phyloP scores from a whole-genome alignment of 2,113 vertebrate genomes.

The Actenoides lindsayi region DNA sequence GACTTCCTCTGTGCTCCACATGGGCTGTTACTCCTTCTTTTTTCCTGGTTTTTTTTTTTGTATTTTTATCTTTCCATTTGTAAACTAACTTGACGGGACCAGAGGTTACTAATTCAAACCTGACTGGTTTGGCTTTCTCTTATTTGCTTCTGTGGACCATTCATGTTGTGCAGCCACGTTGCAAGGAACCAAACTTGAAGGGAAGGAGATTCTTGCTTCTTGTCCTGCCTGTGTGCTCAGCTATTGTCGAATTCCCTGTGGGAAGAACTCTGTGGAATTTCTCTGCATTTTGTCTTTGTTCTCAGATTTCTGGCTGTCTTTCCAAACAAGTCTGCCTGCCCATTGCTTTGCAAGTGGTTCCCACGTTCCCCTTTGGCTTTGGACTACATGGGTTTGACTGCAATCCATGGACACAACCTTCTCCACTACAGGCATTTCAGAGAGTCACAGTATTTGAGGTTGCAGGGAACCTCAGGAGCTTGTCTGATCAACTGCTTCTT shows the following conservation, averaged over 20 bases:
- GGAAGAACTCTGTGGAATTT: not conserved
- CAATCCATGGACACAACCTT: not conserved
- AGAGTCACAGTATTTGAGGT: not conserved
- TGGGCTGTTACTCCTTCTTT: not conserved
- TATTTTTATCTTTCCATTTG: not conserved
- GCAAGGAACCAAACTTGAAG: not conserved
- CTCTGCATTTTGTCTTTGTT: not conserved
- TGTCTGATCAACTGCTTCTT: not conserved
- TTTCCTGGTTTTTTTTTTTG: not conserved
- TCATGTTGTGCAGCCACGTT: rapidly evolving
- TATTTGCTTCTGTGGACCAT: not conserved
- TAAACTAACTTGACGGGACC: not conserved
- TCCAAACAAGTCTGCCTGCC: not conserved
- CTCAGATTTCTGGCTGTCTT: rapidly evolving
- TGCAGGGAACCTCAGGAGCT: not conserved
- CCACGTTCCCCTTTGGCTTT: not conserved
- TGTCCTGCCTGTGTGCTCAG: not conserved
- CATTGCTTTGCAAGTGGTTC: not conserved
- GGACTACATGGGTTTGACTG: not conserved
- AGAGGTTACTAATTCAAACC: not conserved
- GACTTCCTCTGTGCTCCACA: not conserved
- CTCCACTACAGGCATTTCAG: not conserved
- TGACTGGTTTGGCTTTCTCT: not conserved
- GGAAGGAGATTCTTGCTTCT: not conserved
- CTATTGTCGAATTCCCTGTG: not conserved